A percentile compares a stretch with the other conserved stretches of the same genome.
Evolutionary conservation across 1,140 invertebrate genomes (phyloP).

Genomic region (Zeugodacus cucurbitae): DNA sequence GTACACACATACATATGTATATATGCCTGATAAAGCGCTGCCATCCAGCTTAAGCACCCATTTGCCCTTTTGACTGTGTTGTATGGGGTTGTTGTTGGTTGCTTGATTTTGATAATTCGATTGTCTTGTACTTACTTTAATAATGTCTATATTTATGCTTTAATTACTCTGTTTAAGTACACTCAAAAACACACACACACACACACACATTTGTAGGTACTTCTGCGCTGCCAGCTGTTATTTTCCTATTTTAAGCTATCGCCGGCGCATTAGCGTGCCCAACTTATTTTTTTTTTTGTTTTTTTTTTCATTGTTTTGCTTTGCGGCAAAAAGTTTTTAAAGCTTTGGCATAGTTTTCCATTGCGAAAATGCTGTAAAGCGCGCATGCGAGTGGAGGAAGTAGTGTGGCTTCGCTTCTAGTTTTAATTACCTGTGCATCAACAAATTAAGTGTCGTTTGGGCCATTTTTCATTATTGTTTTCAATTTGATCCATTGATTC

Average conservation of each 20-base stretch:
- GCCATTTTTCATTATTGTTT: background rate
- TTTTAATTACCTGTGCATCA: background rate
- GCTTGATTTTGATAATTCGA: background rate
- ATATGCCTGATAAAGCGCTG: background rate
- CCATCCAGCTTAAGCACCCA: background rate
- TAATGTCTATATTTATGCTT: background rate
- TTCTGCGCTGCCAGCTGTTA: background rate
- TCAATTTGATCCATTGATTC: background rate
- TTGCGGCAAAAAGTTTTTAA: slow-evolving; percentile 1
- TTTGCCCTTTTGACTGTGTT: background rate
- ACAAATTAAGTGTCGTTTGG: background rate
- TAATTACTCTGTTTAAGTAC: background rate
- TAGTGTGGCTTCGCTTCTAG: background rate
- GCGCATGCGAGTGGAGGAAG: background rate
- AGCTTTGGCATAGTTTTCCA: slow-evolving; percentile 2
- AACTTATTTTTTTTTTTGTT: background rate
- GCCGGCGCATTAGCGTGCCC: background rate
- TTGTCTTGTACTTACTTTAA: background rate
- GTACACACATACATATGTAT: too few relatives aligned
- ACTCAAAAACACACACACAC: background rate
- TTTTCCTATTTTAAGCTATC: background rate
- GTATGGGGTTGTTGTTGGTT: background rate
- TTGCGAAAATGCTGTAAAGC: background rate
- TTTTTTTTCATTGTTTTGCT: background rate
- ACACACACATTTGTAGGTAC: background rate